Evolutionary conservation across 1,140 invertebrate genomes (phyloP).

Genomic region (Drosophila ercepeae): DNA sequence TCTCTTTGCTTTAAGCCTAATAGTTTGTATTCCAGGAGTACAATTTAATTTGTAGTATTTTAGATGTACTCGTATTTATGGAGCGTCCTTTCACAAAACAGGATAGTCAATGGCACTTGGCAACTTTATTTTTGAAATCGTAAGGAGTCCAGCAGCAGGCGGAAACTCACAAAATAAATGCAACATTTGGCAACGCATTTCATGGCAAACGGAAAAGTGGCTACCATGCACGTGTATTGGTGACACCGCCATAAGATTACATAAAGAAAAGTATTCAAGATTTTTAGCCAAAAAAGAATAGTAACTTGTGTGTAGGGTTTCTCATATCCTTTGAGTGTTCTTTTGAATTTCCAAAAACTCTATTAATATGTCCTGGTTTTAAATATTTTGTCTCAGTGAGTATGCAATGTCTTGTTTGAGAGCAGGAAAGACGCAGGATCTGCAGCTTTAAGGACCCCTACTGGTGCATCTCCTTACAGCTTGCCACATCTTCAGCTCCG

Average conservation of each 20-base stretch:
- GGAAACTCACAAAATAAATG: conserved; percentile 79
- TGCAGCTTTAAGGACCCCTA: conserved; percentile 47
- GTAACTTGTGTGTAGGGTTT: no score
- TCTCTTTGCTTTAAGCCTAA: conserved; percentile 4
- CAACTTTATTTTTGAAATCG: conserved; percentile 7
- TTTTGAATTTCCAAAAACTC: no score
- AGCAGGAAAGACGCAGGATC: conserved; percentile 27
- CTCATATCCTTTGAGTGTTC: no score
- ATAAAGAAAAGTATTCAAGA: background rate
- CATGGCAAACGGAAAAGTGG: conserved; percentile 70
- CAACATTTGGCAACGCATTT: conserved; percentile 77
- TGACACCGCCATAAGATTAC: background rate
- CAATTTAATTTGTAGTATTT: conserved; percentile 34
- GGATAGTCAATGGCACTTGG: conserved; percentile 8
- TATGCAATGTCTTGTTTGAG: conserved; percentile 40
- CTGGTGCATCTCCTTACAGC: conserved; percentile 32
- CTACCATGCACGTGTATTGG: conserved; percentile 33
- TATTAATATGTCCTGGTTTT: background rate
- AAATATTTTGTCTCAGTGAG: conserved; percentile 1
- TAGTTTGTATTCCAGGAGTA: no score
- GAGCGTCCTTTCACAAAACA: background rate
- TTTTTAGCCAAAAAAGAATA: background rate
- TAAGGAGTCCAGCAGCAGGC: conserved; percentile 20
- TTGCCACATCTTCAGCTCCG: conserved; percentile 35
- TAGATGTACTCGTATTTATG: conserved; percentile 16